Evolutionary conservation across 2,888 invertebrate species (phyloP).

Genomic region (Galerucella pusilla): DNA sequence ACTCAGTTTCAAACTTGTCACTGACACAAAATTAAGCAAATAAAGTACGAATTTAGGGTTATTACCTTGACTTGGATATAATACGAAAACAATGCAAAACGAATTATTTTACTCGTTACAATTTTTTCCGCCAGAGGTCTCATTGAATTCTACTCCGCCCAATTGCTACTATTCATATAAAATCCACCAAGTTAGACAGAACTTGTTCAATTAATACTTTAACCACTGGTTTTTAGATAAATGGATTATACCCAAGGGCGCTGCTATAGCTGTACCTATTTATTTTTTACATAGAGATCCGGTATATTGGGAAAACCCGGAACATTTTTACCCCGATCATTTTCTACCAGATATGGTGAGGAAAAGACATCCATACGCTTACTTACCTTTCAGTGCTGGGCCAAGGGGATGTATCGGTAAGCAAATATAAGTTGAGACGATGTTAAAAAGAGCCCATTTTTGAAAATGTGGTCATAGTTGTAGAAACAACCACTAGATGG

Average conservation of each 20-base stretch:
- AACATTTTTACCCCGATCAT: slow-evolving; percentile 59
- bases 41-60: too few species aligned
- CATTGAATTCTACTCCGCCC: too few species aligned
- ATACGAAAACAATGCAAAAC: too few species aligned
- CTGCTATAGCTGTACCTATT: slow-evolving; percentile 53
- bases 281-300: slow-evolving; percentile 55
- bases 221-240: slow-evolving; percentile 44
- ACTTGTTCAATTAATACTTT: not conserved
- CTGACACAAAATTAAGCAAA: too few species aligned
- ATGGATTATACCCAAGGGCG: slow-evolving; percentile 51
- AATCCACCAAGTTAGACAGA: not conserved
- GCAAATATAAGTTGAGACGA: not conserved
- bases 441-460: too few species aligned
- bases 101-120: too few species aligned
- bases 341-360: slow-evolving; percentile 55
- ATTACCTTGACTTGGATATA: too few species aligned
- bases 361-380: slow-evolving; percentile 54
- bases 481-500: too few species aligned
- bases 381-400: slow-evolving; percentile 59
- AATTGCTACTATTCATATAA: too few species aligned
- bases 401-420: slow-evolving; percentile 57
- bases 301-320: slow-evolving; percentile 55
- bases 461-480: too few species aligned
- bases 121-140: too few species aligned
- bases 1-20: too few species aligned